Evolutionary conservation across 1,140 invertebrate species (phyloP).

Genomic region (Copidosoma floridanum): DNA sequence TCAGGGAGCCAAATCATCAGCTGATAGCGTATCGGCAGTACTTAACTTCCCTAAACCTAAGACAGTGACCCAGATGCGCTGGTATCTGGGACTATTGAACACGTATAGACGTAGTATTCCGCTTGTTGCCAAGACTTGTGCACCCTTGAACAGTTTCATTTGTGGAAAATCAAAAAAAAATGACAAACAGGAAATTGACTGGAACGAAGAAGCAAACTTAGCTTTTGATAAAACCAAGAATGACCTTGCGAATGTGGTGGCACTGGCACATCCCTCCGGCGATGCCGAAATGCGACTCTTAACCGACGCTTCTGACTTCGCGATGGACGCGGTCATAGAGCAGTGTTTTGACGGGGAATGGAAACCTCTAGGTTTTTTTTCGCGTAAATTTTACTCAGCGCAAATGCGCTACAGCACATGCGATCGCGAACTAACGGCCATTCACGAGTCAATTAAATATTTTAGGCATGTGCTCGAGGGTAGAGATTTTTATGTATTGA

Average conservation of each 20-base stretch:
- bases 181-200: not conserved
- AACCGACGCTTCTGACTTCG: not conserved
- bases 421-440: not conserved
- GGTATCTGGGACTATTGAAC: not conserved
- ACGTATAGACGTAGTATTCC: not conserved
- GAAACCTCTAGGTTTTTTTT: slow-evolving; percentile 2
- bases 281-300: not conserved
- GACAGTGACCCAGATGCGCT: not conserved
- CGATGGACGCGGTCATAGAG: not conserved
- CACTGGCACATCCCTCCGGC: no score
- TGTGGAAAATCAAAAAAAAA: not conserved
- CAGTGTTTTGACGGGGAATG: not conserved
- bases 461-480: no score
- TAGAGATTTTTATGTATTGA: no score
- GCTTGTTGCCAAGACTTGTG: not conserved
- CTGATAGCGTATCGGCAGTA: not conserved
- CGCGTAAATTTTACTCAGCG: not conserved
- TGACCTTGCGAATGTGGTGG: not conserved
- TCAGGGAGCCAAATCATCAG: not conserved
- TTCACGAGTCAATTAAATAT: not conserved
- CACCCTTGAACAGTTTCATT: not conserved
- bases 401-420: not conserved
- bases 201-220: not conserved
- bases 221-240: not conserved
- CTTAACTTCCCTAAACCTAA: not conserved